Evolutionary conservation across 2,888 invertebrate genomes (phyloP).

Genomic region (Melitaea athalia): DNA sequence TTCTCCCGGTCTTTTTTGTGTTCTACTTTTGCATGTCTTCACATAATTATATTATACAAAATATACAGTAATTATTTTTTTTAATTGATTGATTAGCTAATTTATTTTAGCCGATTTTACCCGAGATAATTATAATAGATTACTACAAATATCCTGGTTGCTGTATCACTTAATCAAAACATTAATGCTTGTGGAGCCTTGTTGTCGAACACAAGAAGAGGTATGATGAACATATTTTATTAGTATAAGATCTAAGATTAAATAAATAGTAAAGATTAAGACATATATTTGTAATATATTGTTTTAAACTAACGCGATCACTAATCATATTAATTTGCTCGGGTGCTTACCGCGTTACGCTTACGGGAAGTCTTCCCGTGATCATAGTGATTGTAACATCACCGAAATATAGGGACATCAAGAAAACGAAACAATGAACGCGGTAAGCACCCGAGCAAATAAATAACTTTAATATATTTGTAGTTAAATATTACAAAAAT

Average conservation of each 20-base stretch:
- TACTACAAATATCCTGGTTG: conserved; percentile 1
- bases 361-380: too few species aligned
- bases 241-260: not conserved
- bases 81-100: not conserved
- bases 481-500: too few species aligned
- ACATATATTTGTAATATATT: too few species aligned
- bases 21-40: not conserved
- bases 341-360: too few species aligned
- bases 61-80: not conserved
- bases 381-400: too few species aligned
- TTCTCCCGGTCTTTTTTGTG: not conserved
- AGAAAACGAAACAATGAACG: too few species aligned
- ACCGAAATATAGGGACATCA: too few species aligned
- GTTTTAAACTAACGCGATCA: too few species aligned
- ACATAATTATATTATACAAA: too few species aligned
- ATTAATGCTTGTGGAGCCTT: conserved; percentile 14
- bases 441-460: too few species aligned
- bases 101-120: not conserved
- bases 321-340: too few species aligned
- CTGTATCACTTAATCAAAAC: not conserved
- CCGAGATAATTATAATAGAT: not conserved
- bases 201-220: conserved; percentile 14
- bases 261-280: not conserved
- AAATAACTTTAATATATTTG: too few species aligned
- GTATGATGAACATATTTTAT: not conserved